Evolutionary conservation across 2,113 vertebrate genomes (phyloP).

Genomic region (Sisor rabdophorus): DNA sequence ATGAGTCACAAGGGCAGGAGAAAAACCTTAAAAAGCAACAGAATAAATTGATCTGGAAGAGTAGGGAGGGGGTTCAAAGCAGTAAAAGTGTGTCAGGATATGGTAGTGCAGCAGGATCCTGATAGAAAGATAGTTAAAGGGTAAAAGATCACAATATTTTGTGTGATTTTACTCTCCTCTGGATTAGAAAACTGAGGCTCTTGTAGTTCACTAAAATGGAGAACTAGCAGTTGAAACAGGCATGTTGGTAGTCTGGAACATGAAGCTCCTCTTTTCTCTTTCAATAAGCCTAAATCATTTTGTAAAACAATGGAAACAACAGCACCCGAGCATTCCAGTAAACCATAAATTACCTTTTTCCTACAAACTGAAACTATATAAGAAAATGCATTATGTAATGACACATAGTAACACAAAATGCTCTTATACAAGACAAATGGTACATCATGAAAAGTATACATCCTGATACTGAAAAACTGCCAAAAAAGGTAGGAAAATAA

Average conservation of each 20-base stretch:
- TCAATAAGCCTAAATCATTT: not conserved
- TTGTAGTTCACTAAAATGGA: not conserved
- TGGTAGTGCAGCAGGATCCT: not conserved
- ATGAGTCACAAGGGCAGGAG: not conserved
- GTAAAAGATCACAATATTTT: not conserved
- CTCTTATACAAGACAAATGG: not conserved
- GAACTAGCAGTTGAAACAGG: not conserved
- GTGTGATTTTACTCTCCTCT: not conserved
- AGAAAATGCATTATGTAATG: not conserved
- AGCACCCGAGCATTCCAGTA: not conserved
- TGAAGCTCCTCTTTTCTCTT: not conserved
- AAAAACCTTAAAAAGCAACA: not conserved
- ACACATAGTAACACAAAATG: not conserved
- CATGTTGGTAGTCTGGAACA: not conserved
- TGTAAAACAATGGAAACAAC: not conserved
- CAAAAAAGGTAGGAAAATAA: not conserved
- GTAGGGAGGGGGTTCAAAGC: not conserved
- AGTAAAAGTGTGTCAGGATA: not conserved
- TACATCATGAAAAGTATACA: not conserved
- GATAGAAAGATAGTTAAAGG: not conserved
- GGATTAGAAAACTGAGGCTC: not conserved
- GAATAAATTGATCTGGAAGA: not conserved
- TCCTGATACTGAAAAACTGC: conserved; percentile 1
- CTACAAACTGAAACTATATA: not conserved
- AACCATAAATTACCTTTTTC: not conserved